phyloP scores from a whole-genome alignment of 2,797 vertebrate species.

The Pristis pectinata region DNA sequence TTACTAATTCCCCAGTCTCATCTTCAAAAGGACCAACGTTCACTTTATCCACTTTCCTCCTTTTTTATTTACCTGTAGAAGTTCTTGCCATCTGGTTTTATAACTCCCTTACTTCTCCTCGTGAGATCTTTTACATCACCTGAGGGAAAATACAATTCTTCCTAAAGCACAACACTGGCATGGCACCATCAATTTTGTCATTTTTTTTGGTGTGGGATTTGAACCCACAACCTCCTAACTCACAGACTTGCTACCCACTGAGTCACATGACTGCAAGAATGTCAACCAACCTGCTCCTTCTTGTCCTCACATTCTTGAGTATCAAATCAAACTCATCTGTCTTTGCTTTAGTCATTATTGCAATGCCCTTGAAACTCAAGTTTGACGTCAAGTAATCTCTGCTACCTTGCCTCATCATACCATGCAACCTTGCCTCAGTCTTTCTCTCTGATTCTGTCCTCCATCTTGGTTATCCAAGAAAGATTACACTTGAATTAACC shows the following conservation, averaged over 20 bases:
- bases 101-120: no score
- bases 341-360: not conserved
- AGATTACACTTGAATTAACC: not conserved
- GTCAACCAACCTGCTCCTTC: not conserved
- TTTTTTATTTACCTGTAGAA: no score
- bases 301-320: not conserved
- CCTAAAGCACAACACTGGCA: no score
- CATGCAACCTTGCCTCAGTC: not conserved
- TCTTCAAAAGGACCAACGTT: no score
- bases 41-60: no score
- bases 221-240: no score
- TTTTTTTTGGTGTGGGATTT: not conserved
- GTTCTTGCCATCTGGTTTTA: no score
- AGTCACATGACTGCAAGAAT: not conserved
- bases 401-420: not conserved
- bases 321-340: not conserved
- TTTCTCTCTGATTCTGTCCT: conserved; percentile 18
- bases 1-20: no score
- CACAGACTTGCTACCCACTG: no score
- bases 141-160: no score
- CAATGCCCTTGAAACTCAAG: not conserved
- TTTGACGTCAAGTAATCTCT: not conserved
- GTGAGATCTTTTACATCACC: no score
- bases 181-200: no score
- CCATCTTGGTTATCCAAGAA: not conserved